Evolutionary conservation across 2,113 vertebrate genomes (phyloP).

Genomic region (Rissa tridactyla): DNA sequence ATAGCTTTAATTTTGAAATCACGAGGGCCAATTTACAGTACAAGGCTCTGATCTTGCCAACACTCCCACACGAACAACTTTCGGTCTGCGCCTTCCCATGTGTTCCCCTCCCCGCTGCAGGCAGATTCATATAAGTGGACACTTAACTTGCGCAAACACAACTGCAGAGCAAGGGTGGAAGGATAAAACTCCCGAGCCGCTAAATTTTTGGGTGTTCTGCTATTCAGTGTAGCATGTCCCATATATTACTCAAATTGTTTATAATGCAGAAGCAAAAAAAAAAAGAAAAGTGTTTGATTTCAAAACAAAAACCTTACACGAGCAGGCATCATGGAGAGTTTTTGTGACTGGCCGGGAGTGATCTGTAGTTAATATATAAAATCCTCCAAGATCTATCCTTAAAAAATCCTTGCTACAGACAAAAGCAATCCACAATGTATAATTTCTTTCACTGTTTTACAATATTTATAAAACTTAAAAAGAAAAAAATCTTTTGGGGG

Average conservation of each 20-base stretch:
- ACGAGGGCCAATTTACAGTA: background rate
- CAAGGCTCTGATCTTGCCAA: background rate
- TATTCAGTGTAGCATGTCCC: rapidly evolving
- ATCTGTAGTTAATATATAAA: background rate
- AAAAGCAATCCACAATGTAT: background rate
- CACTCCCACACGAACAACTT: background rate
- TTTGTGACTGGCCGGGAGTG: background rate
- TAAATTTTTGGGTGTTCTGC: background rate
- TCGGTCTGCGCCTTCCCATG: background rate
- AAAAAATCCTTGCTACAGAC: background rate
- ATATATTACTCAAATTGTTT: background rate
- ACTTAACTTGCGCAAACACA: background rate
- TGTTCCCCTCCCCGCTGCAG: background rate
- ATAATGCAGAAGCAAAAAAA: background rate
- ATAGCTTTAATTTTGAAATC: background rate
- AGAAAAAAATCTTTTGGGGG: background rate
- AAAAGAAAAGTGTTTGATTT: background rate
- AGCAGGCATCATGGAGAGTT: background rate
- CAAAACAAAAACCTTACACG: background rate
- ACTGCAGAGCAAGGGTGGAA: background rate
- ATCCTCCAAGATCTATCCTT: background rate
- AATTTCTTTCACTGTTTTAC: background rate
- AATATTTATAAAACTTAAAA: background rate
- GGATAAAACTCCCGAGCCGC: background rate
- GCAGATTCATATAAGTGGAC: background rate